Conservation (phyloP, 2,797 vertebrate genomes). For the Semotilus atromaculatus region DNA sequence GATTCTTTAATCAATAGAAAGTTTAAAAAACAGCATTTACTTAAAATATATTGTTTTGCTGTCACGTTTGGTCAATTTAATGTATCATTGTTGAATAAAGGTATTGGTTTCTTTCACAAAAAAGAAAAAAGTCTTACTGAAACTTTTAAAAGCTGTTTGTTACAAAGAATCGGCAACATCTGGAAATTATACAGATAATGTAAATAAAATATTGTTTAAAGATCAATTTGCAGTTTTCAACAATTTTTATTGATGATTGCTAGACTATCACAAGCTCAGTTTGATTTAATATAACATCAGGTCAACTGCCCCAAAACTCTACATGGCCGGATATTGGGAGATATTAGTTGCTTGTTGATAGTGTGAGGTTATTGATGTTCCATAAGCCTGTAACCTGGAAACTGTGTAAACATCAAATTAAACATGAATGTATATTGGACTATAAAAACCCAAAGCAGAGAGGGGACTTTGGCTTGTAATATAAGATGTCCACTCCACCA, state of each 20-base stretch:
- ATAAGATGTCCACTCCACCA: background rate
- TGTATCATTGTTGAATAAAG: background rate
- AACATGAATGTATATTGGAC: conserved; percentile 16
- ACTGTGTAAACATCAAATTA: conserved; percentile 18
- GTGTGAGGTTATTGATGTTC: background rate
- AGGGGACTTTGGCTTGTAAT: conserved; percentile 19
- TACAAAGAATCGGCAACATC: too few relatives aligned
- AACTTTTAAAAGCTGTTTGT: too few relatives aligned
- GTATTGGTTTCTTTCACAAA: background rate
- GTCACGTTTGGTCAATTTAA: background rate
- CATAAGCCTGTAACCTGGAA: conserved; percentile 16
- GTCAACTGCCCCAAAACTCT: background rate
- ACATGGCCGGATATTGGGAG: background rate
- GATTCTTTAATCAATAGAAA: too few relatives aligned
- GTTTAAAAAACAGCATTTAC: too few relatives aligned
- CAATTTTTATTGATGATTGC: background rate
- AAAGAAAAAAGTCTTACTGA: too few relatives aligned
- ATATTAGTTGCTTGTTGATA: background rate
- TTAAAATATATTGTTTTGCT: background rate
- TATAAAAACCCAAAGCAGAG: background rate
- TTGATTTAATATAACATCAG: background rate
- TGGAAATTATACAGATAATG: background rate
- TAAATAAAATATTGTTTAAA: background rate
- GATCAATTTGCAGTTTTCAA: background rate
- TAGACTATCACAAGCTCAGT: background rate